Evolutionary conservation across 2,888 invertebrate species (phyloP).

Genomic region (Eudemis profundana): DNA sequence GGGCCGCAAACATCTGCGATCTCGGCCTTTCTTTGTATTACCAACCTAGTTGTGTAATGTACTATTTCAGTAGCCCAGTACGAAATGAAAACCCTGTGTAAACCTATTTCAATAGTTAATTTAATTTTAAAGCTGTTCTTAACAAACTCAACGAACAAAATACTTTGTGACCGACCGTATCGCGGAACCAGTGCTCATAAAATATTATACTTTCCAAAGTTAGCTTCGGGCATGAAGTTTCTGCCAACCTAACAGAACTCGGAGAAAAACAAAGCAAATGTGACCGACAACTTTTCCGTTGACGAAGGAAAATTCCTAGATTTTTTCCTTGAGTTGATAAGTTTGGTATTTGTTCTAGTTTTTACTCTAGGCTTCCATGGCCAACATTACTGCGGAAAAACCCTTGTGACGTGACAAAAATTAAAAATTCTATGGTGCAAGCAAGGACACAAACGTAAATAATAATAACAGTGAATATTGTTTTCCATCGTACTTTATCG

Average conservation of each 20-base stretch:
- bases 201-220: slow-evolving; percentile 9
- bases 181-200: slow-evolving; percentile 16
- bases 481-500: too few relatives aligned
- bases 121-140: neutral
- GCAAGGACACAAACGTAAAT: too few relatives aligned
- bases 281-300: slow-evolving; percentile 28
- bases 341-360: neutral
- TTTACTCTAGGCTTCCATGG: neutral
- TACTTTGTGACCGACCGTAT: neutral
- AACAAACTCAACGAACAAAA: neutral
- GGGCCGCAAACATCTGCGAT: too few relatives aligned
- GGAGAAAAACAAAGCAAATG: slow-evolving; percentile 29
- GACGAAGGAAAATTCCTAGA: slow-evolving; percentile 10
- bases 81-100: neutral
- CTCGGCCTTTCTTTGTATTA: too few relatives aligned
- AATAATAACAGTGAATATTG: too few relatives aligned
- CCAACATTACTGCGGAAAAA: too few relatives aligned
- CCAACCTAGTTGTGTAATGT: too few relatives aligned
- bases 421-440: too few relatives aligned
- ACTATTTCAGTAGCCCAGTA: neutral
- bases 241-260: slow-evolving; percentile 18
- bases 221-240: slow-evolving; percentile 15
- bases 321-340: slow-evolving; percentile 4
- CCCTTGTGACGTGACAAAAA: too few relatives aligned
- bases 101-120: neutral